Evolutionary conservation across 2,888 invertebrate genomes (phyloP), one percentile per base, ranked within the genome.

Genomic region (Cephus rjabovi): DNA sequence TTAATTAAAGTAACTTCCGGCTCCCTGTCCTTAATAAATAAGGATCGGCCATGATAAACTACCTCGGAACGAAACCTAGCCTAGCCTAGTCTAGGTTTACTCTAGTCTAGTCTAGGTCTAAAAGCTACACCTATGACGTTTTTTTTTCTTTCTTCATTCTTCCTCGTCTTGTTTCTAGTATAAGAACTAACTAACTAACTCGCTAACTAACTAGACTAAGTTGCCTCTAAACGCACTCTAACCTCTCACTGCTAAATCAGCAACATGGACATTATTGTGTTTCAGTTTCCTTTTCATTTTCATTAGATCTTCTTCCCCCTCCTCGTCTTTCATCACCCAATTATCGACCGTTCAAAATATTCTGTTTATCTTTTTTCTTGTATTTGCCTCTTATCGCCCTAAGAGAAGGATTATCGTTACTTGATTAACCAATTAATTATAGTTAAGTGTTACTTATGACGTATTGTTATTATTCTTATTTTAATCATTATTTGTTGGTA

Each of bases 241-340:
- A 40, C 40, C 40, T 79, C 82, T 86, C 85, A 83, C 80, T 83
- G 83, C 85, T 89, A 88, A 82, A 75, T 86, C 85, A 88, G 86
- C 89, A 88, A 88, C 88, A 89, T 88, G 88, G 88, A 87, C 88
- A 86, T 87, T 86, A 85, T 86, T 85, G 83, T 84, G 34, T 71
- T 74, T 77, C 75, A 74, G 71, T 69, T 75, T 77, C 77, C 40
- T 69, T 76, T 76, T 73, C 79, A 30, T 73, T 34, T 79, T 78
- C 76, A 74, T 77, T 34, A n/a, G 4, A 74, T 74, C 69, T 4
- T 40, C 76, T 37, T 71, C 30, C 68, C 75, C 76, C 74, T 70
- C 35, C 69, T 33, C 34, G 69, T 76, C 77, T 34, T 31, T 23
- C 74, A 74, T 75, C 37, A 74, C 77, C 76, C 73, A 56, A 76